Base-by-base conservation (phyloP, 2,797 vertebrate genomes). In the Xerus rutilus region DNA sequence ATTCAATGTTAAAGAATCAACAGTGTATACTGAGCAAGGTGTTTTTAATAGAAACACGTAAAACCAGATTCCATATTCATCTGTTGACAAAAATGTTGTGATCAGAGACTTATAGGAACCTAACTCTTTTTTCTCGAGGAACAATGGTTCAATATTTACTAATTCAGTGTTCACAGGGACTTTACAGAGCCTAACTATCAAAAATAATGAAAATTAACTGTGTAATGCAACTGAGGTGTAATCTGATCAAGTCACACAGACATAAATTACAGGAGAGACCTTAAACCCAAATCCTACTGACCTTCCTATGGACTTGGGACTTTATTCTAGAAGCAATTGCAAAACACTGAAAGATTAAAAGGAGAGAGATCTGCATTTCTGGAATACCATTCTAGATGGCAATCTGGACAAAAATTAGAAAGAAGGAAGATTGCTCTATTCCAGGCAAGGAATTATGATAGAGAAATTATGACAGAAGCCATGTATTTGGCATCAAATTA, bases 71-170 rank as follows among this genome's bases (percentile, higher is more conserved):
- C 76, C 76, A 7, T 83, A 79, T 67, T 90, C 30, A 85, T 72
- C 59, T 87, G 14, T 64, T 87, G 72, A 77, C 76, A 79, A 94
- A 96, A 81, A 67, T 64, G 30, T 73, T 90, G 25, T 77, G 28
- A 79, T 30, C 45, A 49, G 43, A 94, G 70, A 43, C 39, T 93
- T 39, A 69, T 2, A 65, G 39, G 69, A 96, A 52, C 64, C 77
- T 86, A 43, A 77, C 7, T 11, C 1, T 43, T 52, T 65, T 90
- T 89, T 18, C 73, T 35, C 39, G 39, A 79, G 67, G 25, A 96
- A 28, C 45, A 45, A 78, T 12, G 30, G 35, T 57, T 91, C 45
- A 13, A 3, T 65, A 84, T 82, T 64, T 25, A 15, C 74, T 47
- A 93, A 83, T 69, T 87, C 70, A 79, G 23, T 14, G 11, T 86